A percentile compares a stretch with the other conserved stretches of the same genome.
These are phyloP conservation scores for Ormyrus nitidulus DNA, from an alignment of 2,888 invertebrate species.

Conservation along the genomic window DNA sequence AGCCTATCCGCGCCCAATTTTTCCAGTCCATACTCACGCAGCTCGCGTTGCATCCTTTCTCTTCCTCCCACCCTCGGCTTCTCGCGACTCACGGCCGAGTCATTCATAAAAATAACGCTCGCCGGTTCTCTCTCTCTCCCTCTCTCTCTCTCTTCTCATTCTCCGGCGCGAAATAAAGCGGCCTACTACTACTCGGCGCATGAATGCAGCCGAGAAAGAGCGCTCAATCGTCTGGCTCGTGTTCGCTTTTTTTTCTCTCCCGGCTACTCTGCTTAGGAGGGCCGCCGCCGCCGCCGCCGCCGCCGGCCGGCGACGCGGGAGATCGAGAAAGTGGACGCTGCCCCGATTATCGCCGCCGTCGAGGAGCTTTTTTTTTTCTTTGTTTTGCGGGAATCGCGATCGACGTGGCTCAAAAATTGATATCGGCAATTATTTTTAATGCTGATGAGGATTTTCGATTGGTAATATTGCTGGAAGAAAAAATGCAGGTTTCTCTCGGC, in stretches of 20 bases:
- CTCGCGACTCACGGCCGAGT: constrained; percentile 60
- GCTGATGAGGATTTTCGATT: too few relatives aligned
- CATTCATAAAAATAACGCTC: constrained; percentile 73
- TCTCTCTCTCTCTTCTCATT: not conserved
- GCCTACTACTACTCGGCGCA: not conserved
- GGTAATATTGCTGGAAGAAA: too few relatives aligned
- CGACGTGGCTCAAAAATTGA: too few relatives aligned
- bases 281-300: not conserved
- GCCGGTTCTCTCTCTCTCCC: constrained; percentile 39
- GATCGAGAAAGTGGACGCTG: constrained; percentile 33
- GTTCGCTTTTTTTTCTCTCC: constrained; percentile 10
- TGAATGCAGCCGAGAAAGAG: constrained; percentile 15
- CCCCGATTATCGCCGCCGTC: constrained; percentile 7
- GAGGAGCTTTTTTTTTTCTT: not conserved
- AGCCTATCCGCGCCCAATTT: not conserved
- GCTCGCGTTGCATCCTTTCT: constrained; percentile 36
- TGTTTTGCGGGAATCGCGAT: not conserved
- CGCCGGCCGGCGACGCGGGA: not conserved
- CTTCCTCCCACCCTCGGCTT: constrained; percentile 26
- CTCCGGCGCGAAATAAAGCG: constrained; percentile 24
- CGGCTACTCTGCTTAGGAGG: constrained; percentile 1
- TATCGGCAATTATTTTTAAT: too few relatives aligned
- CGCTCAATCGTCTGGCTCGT: not conserved
- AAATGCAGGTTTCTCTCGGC: too few relatives aligned
- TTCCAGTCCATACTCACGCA: not conserved